Evolutionary conservation across 2,888 invertebrate species (phyloP).

Genomic region (Eupithecia exiguata): DNA sequence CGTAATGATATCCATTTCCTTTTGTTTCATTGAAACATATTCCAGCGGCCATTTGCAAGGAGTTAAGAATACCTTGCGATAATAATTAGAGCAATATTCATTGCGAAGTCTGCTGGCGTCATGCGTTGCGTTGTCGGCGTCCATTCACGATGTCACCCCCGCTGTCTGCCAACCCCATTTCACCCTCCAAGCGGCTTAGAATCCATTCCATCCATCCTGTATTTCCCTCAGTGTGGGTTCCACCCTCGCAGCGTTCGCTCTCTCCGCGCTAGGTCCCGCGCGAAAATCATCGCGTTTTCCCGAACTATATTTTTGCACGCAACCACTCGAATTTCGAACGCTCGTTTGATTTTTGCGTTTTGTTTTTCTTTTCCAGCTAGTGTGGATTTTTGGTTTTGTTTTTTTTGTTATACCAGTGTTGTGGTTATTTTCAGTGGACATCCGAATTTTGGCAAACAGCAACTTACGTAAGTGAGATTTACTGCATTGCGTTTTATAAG

Average conservation of each 20-base stretch:
- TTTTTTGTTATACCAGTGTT: constrained; percentile 52
- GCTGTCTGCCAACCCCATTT: constrained; percentile 57
- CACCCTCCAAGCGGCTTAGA: constrained; percentile 55
- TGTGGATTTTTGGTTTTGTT: constrained; percentile 53
- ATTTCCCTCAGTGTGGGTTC: constrained; percentile 63
- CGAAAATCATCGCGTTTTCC: constrained; percentile 62
- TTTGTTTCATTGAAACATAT: constrained; percentile 25
- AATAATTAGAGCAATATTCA: constrained; percentile 57
- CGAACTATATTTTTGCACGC: constrained; percentile 65
- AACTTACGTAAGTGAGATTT: constrained; percentile 80
- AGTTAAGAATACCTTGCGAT: constrained; percentile 41
- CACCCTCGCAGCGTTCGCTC: constrained; percentile 51
- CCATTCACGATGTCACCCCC: constrained; percentile 58
- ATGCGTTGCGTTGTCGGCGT: constrained; percentile 54
- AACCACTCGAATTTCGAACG: constrained; percentile 53
- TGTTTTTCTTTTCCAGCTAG: constrained; percentile 44
- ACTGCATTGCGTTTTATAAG: constrained; percentile 76
- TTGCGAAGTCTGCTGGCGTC: constrained; percentile 44
- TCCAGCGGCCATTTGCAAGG: constrained; percentile 22
- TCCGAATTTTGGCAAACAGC: constrained; percentile 63
- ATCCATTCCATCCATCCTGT: constrained; percentile 38
- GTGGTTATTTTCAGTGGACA: constrained; percentile 56
- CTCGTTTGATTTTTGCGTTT: constrained; percentile 51
- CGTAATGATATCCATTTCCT: constrained; percentile 13
- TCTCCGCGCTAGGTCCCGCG: constrained; percentile 46